phyloP scores from a whole-genome alignment of 2,888 invertebrate genomes.

The Serrognathus titanus region DNA sequence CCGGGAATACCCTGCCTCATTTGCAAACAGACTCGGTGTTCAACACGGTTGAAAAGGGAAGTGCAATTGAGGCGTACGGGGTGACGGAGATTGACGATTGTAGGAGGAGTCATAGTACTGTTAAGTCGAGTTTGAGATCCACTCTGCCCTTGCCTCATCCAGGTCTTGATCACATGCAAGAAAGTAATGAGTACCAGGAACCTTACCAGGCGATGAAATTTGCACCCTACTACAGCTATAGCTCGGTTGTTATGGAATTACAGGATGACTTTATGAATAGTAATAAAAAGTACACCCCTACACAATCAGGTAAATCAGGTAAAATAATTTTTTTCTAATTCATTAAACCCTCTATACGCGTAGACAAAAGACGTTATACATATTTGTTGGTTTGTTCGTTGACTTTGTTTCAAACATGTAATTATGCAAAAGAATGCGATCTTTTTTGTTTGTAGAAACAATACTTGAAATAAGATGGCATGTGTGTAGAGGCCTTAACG shows the following conservation, averaged over 20 bases:
- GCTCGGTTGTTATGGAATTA: constrained; percentile 73
- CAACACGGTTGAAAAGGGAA: constrained; percentile 47
- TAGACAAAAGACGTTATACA: background rate
- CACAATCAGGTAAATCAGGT: constrained; percentile 41
- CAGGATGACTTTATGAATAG: constrained; percentile 61
- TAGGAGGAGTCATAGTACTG: constrained; percentile 53
- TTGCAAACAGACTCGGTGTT: constrained; percentile 54
- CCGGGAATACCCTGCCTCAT: constrained; percentile 44
- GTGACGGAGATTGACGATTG: constrained; percentile 61
- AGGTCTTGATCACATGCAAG: constrained; percentile 59
- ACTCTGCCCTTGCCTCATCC: constrained; percentile 55
- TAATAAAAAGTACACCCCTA: constrained; percentile 37
- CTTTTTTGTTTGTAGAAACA: too few species aligned
- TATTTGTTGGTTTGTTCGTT: too few species aligned
- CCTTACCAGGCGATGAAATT: constrained; percentile 74
- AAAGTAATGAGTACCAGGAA: constrained; percentile 71
- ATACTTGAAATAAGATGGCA: too few species aligned
- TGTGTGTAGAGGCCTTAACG: too few species aligned
- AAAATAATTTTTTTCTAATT: background rate
- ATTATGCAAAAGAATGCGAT: too few species aligned
- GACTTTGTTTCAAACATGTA: too few species aligned
- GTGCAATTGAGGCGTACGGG: constrained; percentile 55
- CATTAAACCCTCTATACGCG: background rate
- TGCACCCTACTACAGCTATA: constrained; percentile 74
- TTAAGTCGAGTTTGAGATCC: constrained; percentile 50